Conservation (phyloP, 2,888 invertebrate genomes). For the Herminia tarsipennalis region DNA sequence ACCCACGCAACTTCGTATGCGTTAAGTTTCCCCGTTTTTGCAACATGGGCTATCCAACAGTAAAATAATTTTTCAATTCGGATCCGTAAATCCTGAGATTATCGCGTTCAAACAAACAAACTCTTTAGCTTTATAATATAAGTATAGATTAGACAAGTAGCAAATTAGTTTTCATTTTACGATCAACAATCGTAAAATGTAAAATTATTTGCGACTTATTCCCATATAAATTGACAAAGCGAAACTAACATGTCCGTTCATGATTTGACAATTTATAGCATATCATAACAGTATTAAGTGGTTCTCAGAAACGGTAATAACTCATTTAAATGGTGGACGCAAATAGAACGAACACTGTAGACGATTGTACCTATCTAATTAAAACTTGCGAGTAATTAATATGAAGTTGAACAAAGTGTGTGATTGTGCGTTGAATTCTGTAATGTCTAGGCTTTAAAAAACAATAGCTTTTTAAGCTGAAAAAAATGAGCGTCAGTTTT, state of each 20-base stretch:
- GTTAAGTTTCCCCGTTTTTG: too few relatives aligned
- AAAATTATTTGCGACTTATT: conserved; percentile 4
- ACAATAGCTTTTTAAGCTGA: too few relatives aligned
- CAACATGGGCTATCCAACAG: too few relatives aligned
- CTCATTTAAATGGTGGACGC: conserved; percentile 60
- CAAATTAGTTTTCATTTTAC: too few relatives aligned
- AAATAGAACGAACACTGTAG: conserved; percentile 43
- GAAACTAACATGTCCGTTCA: conserved; percentile 29
- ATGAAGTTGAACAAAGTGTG: not conserved
- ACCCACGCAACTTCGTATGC: too few relatives aligned
- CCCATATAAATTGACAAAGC: conserved; percentile 19
- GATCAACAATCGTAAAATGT: not conserved
- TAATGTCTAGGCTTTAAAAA: not conserved
- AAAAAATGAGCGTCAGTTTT: too few relatives aligned
- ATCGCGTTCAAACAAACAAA: too few relatives aligned
- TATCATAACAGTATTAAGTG: conserved; percentile 40
- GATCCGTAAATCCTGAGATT: too few relatives aligned
- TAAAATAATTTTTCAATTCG: too few relatives aligned
- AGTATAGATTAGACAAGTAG: too few relatives aligned
- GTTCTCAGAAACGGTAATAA: conserved; percentile 61
- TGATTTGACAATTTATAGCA: conserved; percentile 43
- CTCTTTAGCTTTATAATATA: too few relatives aligned
- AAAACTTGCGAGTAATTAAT: conserved; percentile 35
- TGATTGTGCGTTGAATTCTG: conserved; percentile 12
- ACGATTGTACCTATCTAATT: conserved; percentile 60